phyloP scores from a whole-genome alignment of 2,797 vertebrate species.

The Coranthus polyacanthus region DNA sequence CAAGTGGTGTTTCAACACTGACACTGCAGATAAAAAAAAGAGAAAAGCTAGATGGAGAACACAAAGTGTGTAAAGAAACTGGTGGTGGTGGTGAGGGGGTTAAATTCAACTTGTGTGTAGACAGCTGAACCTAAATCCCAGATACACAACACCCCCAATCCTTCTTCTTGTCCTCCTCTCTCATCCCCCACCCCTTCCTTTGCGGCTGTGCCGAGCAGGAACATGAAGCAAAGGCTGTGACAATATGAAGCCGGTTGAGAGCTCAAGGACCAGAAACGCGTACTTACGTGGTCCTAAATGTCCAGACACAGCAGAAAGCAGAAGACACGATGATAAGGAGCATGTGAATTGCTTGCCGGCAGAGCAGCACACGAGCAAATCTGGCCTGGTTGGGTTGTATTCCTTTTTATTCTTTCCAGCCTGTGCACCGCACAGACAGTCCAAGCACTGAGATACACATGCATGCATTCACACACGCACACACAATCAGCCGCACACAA shows the following conservation, averaged over 20 bases:
- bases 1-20: constrained; percentile 63
- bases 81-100: constrained; percentile 52
- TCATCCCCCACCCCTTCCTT: constrained; percentile 61
- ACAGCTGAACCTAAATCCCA: constrained; percentile 87
- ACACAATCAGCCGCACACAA: constrained; percentile 56
- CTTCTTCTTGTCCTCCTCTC: constrained; percentile 50
- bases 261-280: constrained; percentile 31
- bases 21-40: constrained; percentile 63
- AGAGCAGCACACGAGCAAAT: constrained; percentile 62
- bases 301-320: constrained; percentile 74
- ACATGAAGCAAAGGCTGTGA: constrained; percentile 70
- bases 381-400: constrained; percentile 51
- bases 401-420: constrained; percentile 69
- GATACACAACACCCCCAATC: constrained; percentile 69
- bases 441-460: constrained; percentile 60
- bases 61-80: constrained; percentile 50
- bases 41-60: constrained; percentile 48
- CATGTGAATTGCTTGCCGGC: constrained; percentile 75
- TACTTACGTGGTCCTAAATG: constrained; percentile 82
- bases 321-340: constrained; percentile 66
- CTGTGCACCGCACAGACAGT: constrained; percentile 71
- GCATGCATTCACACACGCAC: constrained; percentile 65
- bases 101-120: constrained; percentile 76
- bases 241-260: constrained; percentile 72
- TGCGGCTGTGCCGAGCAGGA: constrained; percentile 66